Conservation (phyloP, 2,113 vertebrate species). For the Tauraco erythrolophus region DNA sequence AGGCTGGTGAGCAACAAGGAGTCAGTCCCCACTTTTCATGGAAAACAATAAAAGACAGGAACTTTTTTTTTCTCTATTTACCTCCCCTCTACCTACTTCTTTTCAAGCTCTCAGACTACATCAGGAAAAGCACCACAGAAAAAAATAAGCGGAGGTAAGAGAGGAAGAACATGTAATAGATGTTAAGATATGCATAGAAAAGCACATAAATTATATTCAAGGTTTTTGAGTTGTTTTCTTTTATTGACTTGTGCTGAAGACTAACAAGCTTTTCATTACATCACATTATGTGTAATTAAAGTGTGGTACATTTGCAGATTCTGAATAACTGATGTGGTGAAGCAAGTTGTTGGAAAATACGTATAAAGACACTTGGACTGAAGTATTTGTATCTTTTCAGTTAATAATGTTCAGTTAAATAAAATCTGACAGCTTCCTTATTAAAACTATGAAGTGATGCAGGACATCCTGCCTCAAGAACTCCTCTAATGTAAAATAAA, state of each 20-base stretch:
- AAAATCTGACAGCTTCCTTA: slow-evolving; percentile 19
- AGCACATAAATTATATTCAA: neutral
- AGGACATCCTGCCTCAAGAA: neutral
- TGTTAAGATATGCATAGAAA: slow-evolving; percentile 23
- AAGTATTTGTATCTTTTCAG: slow-evolving; percentile 3
- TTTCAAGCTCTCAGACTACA: neutral
- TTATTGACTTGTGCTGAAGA: slow-evolving; percentile 19
- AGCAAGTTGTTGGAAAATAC: slow-evolving; percentile 27
- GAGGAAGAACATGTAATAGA: neutral
- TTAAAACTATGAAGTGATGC: neutral
- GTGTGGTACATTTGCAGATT: neutral
- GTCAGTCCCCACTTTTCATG: neutral
- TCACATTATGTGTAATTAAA: slow-evolving; percentile 1
- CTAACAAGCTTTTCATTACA: slow-evolving; percentile 32
- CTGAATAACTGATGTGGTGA: slow-evolving; percentile 8
- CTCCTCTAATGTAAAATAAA: slow-evolving; percentile 21
- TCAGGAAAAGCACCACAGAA: neutral
- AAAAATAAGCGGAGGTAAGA: neutral
- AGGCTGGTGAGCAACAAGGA: too few species aligned
- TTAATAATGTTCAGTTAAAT: neutral
- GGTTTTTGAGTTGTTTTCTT: neutral
- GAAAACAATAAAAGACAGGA: neutral
- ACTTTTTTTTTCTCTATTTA: neutral
- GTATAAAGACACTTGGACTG: neutral
- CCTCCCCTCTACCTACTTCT: neutral